Percentiles rank a stretch among this genome's conserved stretches.
Evolutionary conservation across 2,888 invertebrate genomes (phyloP).

Genomic region (Drosophila anomalipes): DNA sequence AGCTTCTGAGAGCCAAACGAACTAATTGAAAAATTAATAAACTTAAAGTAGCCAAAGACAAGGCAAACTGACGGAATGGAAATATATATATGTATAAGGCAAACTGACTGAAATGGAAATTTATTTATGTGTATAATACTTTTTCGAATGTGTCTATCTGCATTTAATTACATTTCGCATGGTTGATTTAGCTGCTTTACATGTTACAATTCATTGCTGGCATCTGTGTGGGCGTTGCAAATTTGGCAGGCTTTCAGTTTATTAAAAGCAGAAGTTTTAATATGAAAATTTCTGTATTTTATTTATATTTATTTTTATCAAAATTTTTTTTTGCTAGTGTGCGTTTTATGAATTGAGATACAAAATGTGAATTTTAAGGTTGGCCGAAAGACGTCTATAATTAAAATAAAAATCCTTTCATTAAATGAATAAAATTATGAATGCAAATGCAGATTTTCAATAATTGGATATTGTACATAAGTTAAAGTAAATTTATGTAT

Average conservation of each 20-base stretch:
- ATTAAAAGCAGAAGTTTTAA: background rate
- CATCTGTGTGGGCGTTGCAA: conserved; percentile 49
- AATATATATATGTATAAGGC: background rate
- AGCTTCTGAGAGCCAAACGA: background rate
- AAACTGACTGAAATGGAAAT: conserved; percentile 1
- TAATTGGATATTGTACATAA: background rate
- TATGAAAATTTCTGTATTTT: background rate
- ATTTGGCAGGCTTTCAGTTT: background rate
- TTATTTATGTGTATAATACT: conserved; percentile 1
- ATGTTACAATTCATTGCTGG: conserved; percentile 46
- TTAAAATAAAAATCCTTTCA: background rate
- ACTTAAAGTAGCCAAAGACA: background rate
- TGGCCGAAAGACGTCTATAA: background rate
- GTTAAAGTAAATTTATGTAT: background rate
- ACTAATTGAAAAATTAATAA: background rate
- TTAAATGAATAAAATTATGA: background rate
- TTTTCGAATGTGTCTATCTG: conserved; percentile 22
- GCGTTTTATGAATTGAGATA: background rate
- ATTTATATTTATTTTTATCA: background rate
- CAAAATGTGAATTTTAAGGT: background rate
- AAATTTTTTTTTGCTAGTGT: background rate
- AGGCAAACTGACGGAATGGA: background rate
- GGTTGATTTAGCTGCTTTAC: conserved; percentile 43
- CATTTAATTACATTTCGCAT: conserved; percentile 54
- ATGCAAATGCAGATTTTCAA: background rate